phyloP scores from a whole-genome alignment of 2,797 vertebrate species.

The Podarcis lilfordi region DNA sequence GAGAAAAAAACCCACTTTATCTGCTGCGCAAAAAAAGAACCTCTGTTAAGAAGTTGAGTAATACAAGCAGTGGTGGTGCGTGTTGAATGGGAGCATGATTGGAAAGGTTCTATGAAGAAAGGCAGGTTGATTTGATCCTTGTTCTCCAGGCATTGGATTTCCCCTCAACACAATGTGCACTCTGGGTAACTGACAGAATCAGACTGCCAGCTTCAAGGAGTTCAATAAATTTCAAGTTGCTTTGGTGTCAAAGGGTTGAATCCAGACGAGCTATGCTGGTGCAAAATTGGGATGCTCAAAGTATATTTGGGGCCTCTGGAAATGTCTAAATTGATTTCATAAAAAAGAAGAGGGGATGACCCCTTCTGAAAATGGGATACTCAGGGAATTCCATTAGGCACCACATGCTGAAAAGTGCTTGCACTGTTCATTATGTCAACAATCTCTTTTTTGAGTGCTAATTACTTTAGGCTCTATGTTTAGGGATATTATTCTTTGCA shows the following conservation, averaged over 20 bases:
- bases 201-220: slow-evolving; percentile 60
- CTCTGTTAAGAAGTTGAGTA: slow-evolving; percentile 37
- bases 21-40: slow-evolving; percentile 46
- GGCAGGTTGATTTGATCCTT: slow-evolving; percentile 65
- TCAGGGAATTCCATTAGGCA: slow-evolving; percentile 22
- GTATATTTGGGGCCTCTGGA: slow-evolving; percentile 54
- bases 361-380: slow-evolving; percentile 35
- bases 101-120: slow-evolving; percentile 52
- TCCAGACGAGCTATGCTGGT: slow-evolving; percentile 62
- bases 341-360: slow-evolving; percentile 25
- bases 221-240: slow-evolving; percentile 67
- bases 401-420: neutral
- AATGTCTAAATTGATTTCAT: slow-evolving; percentile 60
- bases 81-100: slow-evolving; percentile 64
- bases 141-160: slow-evolving; percentile 37
- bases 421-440: slow-evolving; percentile 25
- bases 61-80: slow-evolving; percentile 49
- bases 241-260: slow-evolving; percentile 67
- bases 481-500: neutral
- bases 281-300: slow-evolving; percentile 38
- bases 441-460: slow-evolving; percentile 33
- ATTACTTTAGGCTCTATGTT: neutral
- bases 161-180: slow-evolving; percentile 47
- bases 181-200: slow-evolving; percentile 56
- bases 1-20: slow-evolving; percentile 4